Percentiles rank a stretch among this genome's conserved stretches.
Conservation (phyloP, 2,113 vertebrate species). For the Nannospalax galili region DNA sequence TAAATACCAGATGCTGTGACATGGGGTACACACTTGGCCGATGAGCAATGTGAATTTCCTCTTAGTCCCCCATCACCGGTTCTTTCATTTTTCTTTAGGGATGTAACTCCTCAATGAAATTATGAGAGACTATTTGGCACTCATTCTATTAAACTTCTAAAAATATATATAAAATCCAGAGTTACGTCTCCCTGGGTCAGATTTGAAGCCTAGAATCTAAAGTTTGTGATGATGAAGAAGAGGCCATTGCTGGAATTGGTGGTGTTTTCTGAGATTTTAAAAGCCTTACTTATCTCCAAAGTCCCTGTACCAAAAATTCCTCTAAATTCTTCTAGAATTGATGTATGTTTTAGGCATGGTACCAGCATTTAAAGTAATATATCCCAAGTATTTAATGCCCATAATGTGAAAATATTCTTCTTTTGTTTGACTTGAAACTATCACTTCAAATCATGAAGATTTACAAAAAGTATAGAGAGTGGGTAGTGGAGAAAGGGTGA, state of each 20-base stretch:
- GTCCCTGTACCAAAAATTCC: background rate
- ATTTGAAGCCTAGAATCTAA: background rate
- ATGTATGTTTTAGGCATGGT: background rate
- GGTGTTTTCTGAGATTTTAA: constrained; percentile 7
- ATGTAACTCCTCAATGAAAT: background rate
- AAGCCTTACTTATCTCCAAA: background rate
- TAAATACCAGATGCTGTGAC: background rate
- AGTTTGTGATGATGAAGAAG: constrained; percentile 3
- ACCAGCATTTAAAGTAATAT: background rate
- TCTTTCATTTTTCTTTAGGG: background rate
- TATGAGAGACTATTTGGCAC: background rate
- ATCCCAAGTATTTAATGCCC: background rate
- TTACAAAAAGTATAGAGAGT: background rate
- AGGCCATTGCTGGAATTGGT: background rate
- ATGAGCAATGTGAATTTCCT: background rate
- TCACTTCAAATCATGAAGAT: background rate
- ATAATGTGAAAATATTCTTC: background rate
- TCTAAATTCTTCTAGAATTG: constrained; percentile 29
- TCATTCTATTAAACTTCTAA: background rate
- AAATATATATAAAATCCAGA: background rate
- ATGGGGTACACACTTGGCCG: background rate
- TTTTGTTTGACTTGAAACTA: constrained; percentile 10
- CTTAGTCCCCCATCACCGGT: background rate
- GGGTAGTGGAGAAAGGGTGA: background rate
- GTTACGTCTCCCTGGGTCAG: background rate